Conservation (phyloP, 2,113 vertebrate genomes). For the Rana temporaria region DNA sequence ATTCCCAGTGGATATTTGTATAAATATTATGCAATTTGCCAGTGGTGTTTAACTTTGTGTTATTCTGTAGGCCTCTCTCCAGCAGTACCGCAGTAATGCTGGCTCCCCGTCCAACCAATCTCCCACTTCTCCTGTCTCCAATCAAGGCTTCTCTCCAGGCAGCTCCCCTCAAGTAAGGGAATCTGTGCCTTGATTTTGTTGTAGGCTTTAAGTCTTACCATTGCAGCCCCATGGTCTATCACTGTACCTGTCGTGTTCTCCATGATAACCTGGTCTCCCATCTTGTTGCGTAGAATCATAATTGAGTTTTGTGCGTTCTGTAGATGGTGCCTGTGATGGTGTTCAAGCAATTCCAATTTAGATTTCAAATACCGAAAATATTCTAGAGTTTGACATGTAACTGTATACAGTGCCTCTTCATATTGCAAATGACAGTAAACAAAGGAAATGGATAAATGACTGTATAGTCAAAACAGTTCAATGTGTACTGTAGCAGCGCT, state of each 20-base stretch:
- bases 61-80: slow-evolving; percentile 87
- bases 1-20: background rate
- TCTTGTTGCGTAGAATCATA: slow-evolving; percentile 58
- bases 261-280: slow-evolving; percentile 64
- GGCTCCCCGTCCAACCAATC: slow-evolving; percentile 99
- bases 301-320: slow-evolving; percentile 44
- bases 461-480: no score
- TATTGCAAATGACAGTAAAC: background rate
- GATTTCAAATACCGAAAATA: background rate
- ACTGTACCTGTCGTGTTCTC: slow-evolving; percentile 66
- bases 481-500: no score
- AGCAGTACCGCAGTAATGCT: slow-evolving; percentile 97
- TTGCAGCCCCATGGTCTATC: slow-evolving; percentile 59
- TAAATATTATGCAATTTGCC: slow-evolving; percentile 56
- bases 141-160: slow-evolving; percentile 99
- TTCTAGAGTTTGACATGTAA: background rate
- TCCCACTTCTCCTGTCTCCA: slow-evolving; percentile 99
- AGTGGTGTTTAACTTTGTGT: slow-evolving; percentile 74
- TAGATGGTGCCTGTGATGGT: slow-evolving; percentile 22
- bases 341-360: background rate
- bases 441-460: no score
- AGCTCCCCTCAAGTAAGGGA: slow-evolving; percentile 98
- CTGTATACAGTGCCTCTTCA: background rate
- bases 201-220: slow-evolving; percentile 62
- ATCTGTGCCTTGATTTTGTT: slow-evolving; percentile 67